Percentiles rank a stretch among this genome's conserved stretches.
phyloP scores from a whole-genome alignment of 2,797 vertebrate genomes.

The Alexandromys oeconomus region DNA sequence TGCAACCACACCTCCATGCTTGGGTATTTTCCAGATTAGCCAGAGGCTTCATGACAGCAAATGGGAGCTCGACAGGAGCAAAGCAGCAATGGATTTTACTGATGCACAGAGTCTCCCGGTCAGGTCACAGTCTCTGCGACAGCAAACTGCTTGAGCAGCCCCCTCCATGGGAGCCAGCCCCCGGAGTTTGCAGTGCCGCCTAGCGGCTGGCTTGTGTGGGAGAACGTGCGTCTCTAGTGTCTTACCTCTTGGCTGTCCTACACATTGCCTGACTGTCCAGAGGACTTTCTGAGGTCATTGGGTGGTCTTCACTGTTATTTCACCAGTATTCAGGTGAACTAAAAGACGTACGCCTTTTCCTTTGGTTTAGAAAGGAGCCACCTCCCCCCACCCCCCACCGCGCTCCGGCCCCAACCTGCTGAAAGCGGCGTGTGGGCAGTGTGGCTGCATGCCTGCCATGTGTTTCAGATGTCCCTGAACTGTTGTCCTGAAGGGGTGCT shows the following conservation, averaged over 20 bases:
- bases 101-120: neutral
- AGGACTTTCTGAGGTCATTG: neutral
- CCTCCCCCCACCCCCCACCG: conserved; percentile 10
- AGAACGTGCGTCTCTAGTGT: neutral
- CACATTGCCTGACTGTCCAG: neutral
- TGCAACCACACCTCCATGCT: rapidly evolving
- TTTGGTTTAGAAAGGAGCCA: conserved; percentile 40
- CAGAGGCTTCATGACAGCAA: neutral
- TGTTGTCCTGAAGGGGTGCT: neutral
- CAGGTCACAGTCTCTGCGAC: neutral
- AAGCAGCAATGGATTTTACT: neutral
- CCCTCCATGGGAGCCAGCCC: neutral
- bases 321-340: conserved; percentile 34
- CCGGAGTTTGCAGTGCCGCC: neutral
- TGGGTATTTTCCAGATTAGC: neutral
- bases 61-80: neutral
- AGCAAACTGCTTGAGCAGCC: neutral
- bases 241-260: neutral
- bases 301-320: neutral
- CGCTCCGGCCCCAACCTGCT: neutral
- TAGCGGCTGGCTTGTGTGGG: neutral
- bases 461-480: neutral
- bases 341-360: neutral
- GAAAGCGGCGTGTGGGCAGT: conserved; percentile 15
- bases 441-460: rapidly evolving